Evolutionary conservation across 2,113 vertebrate species (phyloP).

Genomic region (Thinocorus orbignyianus): DNA sequence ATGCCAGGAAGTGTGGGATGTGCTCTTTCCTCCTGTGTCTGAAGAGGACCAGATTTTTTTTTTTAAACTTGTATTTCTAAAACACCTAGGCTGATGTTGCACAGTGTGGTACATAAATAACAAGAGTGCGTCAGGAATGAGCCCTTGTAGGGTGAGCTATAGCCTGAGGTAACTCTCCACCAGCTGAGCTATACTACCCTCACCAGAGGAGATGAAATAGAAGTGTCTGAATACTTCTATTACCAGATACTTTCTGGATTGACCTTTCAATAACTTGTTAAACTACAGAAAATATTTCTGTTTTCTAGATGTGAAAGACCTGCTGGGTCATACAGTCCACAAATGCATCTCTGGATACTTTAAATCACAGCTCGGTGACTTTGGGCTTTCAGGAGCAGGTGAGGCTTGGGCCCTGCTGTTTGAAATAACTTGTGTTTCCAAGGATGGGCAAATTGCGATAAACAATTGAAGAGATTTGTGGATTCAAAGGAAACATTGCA

Average conservation of each 20-base stretch:
- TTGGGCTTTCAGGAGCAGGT: background rate
- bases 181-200: slow-evolving; percentile 22
- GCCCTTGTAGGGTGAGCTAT: slow-evolving; percentile 22
- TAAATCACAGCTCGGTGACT: slow-evolving; percentile 12
- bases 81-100: background rate
- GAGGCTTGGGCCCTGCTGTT: background rate
- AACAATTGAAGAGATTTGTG: background rate
- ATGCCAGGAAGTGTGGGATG: background rate
- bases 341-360: slow-evolving; percentile 6
- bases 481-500: background rate
- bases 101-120: slow-evolving; percentile 33
- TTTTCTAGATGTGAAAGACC: slow-evolving; percentile 40
- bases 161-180: slow-evolving; percentile 45
- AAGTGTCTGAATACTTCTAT: slow-evolving; percentile 36
- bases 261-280: slow-evolving; percentile 55
- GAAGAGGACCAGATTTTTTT: background rate
- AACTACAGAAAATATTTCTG: slow-evolving; percentile 21
- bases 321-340: background rate
- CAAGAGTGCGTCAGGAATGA: background rate
- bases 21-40: background rate
- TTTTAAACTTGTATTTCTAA: slow-evolving; percentile 22
- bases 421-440: background rate
- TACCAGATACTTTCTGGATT: slow-evolving; percentile 13
- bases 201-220: slow-evolving; percentile 26
- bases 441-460: background rate